Evolutionary conservation across 92 coral and sea anemone species (phyloP), one percentile per base, ranked within the genome.

Genomic region (Zoanthus solanderi): DNA sequence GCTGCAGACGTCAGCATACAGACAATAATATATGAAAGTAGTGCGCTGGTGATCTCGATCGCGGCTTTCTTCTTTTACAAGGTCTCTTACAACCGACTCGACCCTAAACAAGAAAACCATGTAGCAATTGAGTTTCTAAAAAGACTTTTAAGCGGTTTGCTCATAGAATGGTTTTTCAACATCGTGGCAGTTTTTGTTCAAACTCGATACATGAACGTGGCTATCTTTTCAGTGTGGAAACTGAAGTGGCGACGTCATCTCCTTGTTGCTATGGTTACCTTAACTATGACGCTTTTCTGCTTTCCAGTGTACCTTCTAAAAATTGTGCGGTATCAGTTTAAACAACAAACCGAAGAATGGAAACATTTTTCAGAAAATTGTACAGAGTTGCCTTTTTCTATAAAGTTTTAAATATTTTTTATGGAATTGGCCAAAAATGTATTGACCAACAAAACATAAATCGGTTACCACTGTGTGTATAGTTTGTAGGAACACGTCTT

Each of bases 161-260:
- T 65, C 53, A 85, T 85, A 54, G 89, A 85, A 13, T 56, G 76
- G 56, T 23, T 72, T 48, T 85, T 85, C 52, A 85, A 72, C 28
- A 73, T 73, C 34, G 2, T 75, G n/a, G 63, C 53, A 29, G 67
- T 53, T 28, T 30, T 75, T 30, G 60, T 85, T 53, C 89, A 57
- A 32, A 85, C 71, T 18, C 72, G 66, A 47, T 75, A 23, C 18
- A 42, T 52, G 50, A 28, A 75, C 47, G 42, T 73, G 23, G 72
- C 89, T 29, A 85, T 85, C 10, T 44, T 65, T 2, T 34, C 57
- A 10, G 89, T 85, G 63, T 85, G 89, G 83, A 54, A 47, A 31
- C 23, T 54, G 5, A 32, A 57, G 48, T 85, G 89, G 83, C 73
- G 75, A 75, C 71, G 71, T 18, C 89, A 85, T 68, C 13, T 85